Conservation (phyloP, 2,113 vertebrate species). For the Phrynosoma blainvillii region DNA sequence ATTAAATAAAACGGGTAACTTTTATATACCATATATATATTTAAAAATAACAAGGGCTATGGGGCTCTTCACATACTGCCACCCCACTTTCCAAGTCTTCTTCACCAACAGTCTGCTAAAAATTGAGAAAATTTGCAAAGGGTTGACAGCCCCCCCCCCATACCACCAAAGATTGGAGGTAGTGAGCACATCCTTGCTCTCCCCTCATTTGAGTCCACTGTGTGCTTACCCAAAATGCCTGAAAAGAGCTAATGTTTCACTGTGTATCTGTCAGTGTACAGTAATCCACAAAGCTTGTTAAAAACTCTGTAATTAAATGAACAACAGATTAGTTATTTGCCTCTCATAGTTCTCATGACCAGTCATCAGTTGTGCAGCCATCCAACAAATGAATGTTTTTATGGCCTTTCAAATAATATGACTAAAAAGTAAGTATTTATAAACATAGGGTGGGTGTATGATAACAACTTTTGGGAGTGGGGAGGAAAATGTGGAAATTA, state of each 20-base stretch:
- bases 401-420: background rate
- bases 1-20: background rate
- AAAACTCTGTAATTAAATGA: background rate
- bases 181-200: background rate
- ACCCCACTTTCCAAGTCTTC: too few species aligned
- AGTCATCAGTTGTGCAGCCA: background rate
- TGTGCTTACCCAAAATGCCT: background rate
- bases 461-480: background rate
- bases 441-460: background rate
- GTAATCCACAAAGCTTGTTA: background rate
- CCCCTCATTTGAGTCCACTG: background rate
- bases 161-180: background rate
- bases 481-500: background rate
- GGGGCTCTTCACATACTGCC: too few species aligned
- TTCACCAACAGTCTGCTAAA: too few species aligned
- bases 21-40: too few species aligned
- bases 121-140: background rate
- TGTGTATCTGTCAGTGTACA: background rate
- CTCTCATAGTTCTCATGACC: background rate
- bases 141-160: background rate
- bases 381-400: background rate
- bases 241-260: background rate
- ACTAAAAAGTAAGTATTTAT: slow-evolving; percentile 16
- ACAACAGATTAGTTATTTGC: background rate
- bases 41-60: too few species aligned